These are phyloP conservation scores for Conus ventricosus DNA, from an alignment of 1,140 invertebrate species.

Conservation along the genomic window DNA sequence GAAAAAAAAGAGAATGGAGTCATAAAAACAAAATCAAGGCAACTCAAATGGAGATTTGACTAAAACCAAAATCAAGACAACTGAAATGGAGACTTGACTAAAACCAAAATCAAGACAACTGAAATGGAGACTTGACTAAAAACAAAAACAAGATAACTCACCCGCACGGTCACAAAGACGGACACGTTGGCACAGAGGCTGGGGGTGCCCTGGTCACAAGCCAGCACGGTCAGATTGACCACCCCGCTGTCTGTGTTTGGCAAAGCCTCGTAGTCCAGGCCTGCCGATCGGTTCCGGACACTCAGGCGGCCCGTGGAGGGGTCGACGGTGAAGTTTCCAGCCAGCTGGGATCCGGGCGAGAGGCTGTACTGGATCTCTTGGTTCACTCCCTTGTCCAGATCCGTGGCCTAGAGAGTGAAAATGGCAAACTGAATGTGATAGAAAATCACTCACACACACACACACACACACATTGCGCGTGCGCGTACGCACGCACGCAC, in stretches of 20 bases:
- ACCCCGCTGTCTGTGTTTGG: background rate
- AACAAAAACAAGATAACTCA: background rate
- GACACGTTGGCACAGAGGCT: background rate
- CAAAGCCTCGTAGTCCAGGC: conserved; percentile 6
- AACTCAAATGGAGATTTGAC: background rate
- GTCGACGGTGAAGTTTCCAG: background rate
- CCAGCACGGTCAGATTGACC: background rate
- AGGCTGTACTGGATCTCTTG: background rate
- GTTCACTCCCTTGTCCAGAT: background rate
- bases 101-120: background rate
- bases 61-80: background rate
- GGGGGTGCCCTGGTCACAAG: background rate
- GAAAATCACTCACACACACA: background rate
- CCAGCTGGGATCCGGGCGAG: background rate
- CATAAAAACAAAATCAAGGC: background rate
- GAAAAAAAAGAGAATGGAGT: too few species aligned
- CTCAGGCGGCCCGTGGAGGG: background rate
- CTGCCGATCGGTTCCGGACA: background rate
- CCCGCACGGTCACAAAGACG: background rate
- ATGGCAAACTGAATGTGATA: background rate
- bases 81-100: background rate
- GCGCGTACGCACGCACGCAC: background rate
- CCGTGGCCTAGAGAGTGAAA: background rate
- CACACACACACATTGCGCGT: too few species aligned
- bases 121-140: background rate